Conservation (phyloP, 2,797 vertebrate species). For the Salmo trutta region DNA sequence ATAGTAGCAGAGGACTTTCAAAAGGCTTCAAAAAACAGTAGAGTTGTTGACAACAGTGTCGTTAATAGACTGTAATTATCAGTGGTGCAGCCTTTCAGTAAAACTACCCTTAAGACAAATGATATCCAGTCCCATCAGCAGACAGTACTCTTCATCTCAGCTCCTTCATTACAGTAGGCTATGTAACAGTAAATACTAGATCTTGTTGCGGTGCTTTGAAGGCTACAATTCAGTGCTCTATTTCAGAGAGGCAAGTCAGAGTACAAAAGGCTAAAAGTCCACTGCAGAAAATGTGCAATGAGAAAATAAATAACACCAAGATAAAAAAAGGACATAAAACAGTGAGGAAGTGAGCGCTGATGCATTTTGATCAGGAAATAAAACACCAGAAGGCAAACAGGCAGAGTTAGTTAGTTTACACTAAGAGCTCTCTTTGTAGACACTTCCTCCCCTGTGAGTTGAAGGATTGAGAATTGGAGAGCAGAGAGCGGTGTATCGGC, state of each 20-base stretch:
- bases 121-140: not conserved
- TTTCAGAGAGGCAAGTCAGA: not conserved
- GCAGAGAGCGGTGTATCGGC: slow-evolving; percentile 6
- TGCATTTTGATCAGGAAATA: not conserved
- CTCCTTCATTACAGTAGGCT: not conserved
- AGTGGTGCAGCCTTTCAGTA: not conserved
- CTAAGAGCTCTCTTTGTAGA: slow-evolving; percentile 57
- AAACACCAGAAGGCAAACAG: not conserved
- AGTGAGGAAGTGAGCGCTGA: no score
- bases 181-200: not conserved
- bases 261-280: not conserved
- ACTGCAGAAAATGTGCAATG: not conserved
- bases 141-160: not conserved
- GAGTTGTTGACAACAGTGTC: not conserved
- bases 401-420: slow-evolving; percentile 26
- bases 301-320: slow-evolving; percentile 17
- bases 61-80: not conserved
- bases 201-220: not conserved
- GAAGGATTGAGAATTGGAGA: slow-evolving; percentile 61
- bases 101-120: not conserved
- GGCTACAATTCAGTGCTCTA: not conserved
- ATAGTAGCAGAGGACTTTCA: not conserved
- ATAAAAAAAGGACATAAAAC: not conserved
- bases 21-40: not conserved
- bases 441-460: slow-evolving; percentile 48